Evolutionary conservation across 2,113 vertebrate species (phyloP), one percentile per base, ranked within the genome.

Genomic region (Donacobius atricapilla): DNA sequence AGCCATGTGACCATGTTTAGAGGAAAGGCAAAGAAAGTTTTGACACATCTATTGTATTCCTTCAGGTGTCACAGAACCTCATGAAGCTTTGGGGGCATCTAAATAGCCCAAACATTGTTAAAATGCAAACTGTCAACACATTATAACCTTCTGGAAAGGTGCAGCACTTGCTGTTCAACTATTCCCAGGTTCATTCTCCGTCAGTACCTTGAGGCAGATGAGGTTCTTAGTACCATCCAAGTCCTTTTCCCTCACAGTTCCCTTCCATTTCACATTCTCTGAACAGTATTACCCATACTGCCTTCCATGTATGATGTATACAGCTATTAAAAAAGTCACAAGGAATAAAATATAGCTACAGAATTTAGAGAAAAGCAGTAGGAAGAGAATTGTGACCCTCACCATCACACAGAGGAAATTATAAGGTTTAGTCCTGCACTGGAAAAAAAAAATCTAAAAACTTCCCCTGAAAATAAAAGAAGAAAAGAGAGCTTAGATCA

Each of bases 401-500:
- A 51, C 24, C 24, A 37, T 37, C 20, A 45, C 2, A 2, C 81
- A 79, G 47, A 64, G 20, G 13, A 19, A 91, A 75, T 16, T 6
- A 60, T 31, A 51, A 90, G n/a, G 24, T 64, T 92, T 72, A 92
- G 77, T 72, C 13, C 48, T 65, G 61, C 60, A 93, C 40, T 45
- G 85, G 33, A 47, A 91, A 64, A 89, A 63, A 63, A 82, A 48
- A 66, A 25, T 35, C 68, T 89, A 68, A 92, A 94, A 90, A 82
- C 48, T 95, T 82, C 28, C 37, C 69, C 77, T 87, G 88, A 95
- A 95, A 94, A 95, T 87, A 82, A 87, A 95, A 95, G 71, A 93
- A 95, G 85, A 82, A 87, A 95, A 95, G 71, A 93, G 94, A 95
- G 45, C 72, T 96, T 78, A 92, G 88, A 71, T 94, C 96, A 96